Base-by-base conservation (phyloP, 2,888 invertebrate species). In the Hoplodrina blanda region DNA sequence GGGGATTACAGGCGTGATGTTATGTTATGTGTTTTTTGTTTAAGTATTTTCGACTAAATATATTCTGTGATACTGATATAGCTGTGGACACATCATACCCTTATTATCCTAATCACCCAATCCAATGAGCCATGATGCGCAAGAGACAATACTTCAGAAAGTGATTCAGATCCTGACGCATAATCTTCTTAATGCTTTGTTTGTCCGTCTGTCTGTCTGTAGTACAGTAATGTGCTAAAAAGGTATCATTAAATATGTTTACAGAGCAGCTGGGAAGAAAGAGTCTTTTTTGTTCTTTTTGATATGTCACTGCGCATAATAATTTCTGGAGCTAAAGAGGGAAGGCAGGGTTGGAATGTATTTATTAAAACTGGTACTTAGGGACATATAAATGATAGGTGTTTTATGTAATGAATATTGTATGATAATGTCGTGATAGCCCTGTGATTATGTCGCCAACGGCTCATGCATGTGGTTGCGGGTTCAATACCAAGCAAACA, bases 151-250 rank as follows among this genome's bases (percentile, higher is more conserved):
- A 53, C 71, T 66, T 56, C 65, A 61, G 65, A 61, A 63, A 68
- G 69, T 83, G 85, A 83, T 83, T 83, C 83, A 83, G 74, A 57
- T 68, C 52, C 59, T 83, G 83, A 83, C 82, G 71, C 82, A 84
- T 33, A 0, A 0, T n/a, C 1, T 20, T 37, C 69, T 76, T 54
- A 54, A 52, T 72, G 69, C 30, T 68, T 73, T 70, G 55, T 76
- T 82, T 84, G 80, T 72, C 41, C 55, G 72, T 74, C 60, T 67
- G 71, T 82, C 82, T 78, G 82, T 81, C 69, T 78, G 80, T 52
- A n/a, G 55, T 20, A n/a, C 64, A 76, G 77, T 65, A 76, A 81
- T 71, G 80, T 63, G 66, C 73, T 78, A 78, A 78, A 78, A 78
- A 78, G 73, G 73, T 72, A 72, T 81, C 50, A 67, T 78, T 78